Evolutionary conservation across 1,140 invertebrate species (phyloP), one percentile per base, ranked within the genome.

Genomic region (Hydropsyche tenuis): DNA sequence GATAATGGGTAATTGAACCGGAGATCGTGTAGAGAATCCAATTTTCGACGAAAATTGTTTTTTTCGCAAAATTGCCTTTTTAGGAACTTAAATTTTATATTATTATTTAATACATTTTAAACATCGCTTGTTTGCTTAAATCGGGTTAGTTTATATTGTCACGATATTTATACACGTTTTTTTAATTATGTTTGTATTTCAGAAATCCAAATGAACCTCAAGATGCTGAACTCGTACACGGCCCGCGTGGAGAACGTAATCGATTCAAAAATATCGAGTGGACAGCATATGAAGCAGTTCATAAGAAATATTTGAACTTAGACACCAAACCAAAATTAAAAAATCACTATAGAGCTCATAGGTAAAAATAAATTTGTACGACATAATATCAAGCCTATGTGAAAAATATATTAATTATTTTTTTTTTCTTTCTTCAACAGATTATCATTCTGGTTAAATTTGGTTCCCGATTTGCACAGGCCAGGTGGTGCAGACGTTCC

Each of bases 371-470:
- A 20, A 9, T 23, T 63, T 63, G 4, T 1, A 62, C 51, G 3
- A 48, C 18, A 72, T 37, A 23, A 37, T n/a, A n/a, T n/a, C 22
- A 25, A 6, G 51, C 46, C 9, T 45, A 23, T 66, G 4, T 37
- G 7, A 37, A 60, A 23, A n/a, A n/a, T 64, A 66, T 69, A 14
- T 69, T 68, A n/a, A n/a, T n/a, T n/a, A n/a, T n/a, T n/a, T n/a
- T 30, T 5, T 73, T 51, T 64, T 27, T 63, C 71, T 46, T 77
- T 80, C 80, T 74, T 80, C 51, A 69, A 86, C 81, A 90, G 94
- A 65, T 86, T 98, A n/a, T 97, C 96, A 0, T 96, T 99, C 82
- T 99, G 97, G 97, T 82, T 96, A 30, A 95, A 97, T 79, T 86
- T 99, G 18, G 94, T 99, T 46, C 97, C 97, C 2, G 95, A 97